Conservation (phyloP, 2,888 invertebrate species). For the Priocnemis perturbator region DNA sequence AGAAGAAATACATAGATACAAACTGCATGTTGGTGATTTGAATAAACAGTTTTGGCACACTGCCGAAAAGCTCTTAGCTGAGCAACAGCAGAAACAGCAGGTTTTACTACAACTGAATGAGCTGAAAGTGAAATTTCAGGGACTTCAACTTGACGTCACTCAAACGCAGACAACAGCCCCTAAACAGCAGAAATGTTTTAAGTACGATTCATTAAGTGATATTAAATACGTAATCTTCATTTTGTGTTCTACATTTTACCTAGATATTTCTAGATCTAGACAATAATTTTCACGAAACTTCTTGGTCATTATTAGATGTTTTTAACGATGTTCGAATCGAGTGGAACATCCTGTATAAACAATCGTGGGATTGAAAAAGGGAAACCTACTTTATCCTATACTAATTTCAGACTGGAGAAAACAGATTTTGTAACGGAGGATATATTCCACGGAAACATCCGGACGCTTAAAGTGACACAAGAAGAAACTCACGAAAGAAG, state of each 20-base stretch:
- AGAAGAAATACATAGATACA: slow-evolving; percentile 75
- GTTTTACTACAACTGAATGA: slow-evolving; percentile 71
- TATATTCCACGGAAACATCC: slow-evolving; percentile 30
- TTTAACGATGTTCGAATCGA: too few species aligned
- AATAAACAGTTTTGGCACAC: slow-evolving; percentile 80
- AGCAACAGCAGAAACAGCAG: slow-evolving; percentile 79
- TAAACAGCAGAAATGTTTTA: slow-evolving; percentile 55
- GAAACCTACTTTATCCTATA: background rate
- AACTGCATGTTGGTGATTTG: slow-evolving; percentile 77
- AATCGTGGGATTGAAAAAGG: too few species aligned
- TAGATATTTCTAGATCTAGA: too few species aligned
- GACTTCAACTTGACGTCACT: slow-evolving; percentile 2
- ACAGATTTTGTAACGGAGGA: slow-evolving; percentile 42
- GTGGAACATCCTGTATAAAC: too few species aligned
- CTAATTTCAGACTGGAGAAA: slow-evolving; percentile 56
- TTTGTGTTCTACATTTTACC: too few species aligned
- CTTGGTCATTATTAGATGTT: too few species aligned
- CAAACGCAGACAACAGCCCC: slow-evolving; percentile 17
- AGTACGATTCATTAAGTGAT: slow-evolving; percentile 42
- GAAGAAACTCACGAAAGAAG: slow-evolving; percentile 63
- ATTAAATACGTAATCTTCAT: too few species aligned
- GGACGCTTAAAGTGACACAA: slow-evolving; percentile 46
- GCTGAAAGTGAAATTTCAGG: slow-evolving; percentile 34
- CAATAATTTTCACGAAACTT: too few species aligned
- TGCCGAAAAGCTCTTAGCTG: slow-evolving; percentile 79